phyloP scores from a whole-genome alignment of 2,888 invertebrate genomes.

The Brachynemurus nebulosus region DNA sequence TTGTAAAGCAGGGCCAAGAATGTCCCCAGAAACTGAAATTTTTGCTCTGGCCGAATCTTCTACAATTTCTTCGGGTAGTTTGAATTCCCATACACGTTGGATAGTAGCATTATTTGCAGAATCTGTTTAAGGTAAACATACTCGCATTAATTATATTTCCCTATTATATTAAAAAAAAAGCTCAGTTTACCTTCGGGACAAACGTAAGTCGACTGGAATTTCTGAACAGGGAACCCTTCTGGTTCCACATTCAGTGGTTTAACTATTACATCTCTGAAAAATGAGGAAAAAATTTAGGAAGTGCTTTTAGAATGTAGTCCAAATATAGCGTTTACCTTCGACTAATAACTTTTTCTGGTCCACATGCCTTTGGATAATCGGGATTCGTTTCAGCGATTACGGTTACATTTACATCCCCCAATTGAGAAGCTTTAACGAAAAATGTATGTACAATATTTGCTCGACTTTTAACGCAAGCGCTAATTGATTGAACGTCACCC shows the following conservation, averaged over 20 bases:
- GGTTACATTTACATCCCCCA: slow-evolving; percentile 34
- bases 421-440: slow-evolving; percentile 23
- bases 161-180: too few relatives aligned
- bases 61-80: slow-evolving; percentile 39
- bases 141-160: too few relatives aligned
- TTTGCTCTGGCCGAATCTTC: slow-evolving; percentile 48
- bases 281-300: too few relatives aligned
- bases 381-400: slow-evolving; percentile 35
- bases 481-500: slow-evolving; percentile 17
- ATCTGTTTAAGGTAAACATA: too few relatives aligned
- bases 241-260: slow-evolving; percentile 49
- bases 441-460: slow-evolving; percentile 26
- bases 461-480: slow-evolving; percentile 25
- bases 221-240: slow-evolving; percentile 54
- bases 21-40: slow-evolving; percentile 46
- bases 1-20: slow-evolving; percentile 42
- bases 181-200: slow-evolving; percentile 48
- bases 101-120: background rate
- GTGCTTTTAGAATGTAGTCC: too few relatives aligned
- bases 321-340: too few relatives aligned
- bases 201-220: slow-evolving; percentile 49
- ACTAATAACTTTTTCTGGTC: too few relatives aligned
- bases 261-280: slow-evolving; percentile 45
- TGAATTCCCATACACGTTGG: slow-evolving; percentile 29
- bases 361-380: too few relatives aligned